Conservation (phyloP, 2,797 vertebrate genomes). For the Pseudocheirus occidentalis region DNA sequence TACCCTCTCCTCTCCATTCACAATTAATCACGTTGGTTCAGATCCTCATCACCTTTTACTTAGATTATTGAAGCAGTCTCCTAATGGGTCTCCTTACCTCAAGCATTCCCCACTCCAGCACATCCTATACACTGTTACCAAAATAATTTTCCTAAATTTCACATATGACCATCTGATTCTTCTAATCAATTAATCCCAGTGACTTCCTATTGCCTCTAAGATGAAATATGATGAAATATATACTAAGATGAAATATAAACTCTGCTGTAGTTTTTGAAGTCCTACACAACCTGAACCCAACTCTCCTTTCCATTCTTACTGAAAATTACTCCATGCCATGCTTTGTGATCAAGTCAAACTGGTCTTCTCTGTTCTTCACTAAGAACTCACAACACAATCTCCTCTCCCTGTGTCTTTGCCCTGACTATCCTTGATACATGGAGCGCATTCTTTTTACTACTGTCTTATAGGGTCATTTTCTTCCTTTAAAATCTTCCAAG, state of each 20-base stretch:
- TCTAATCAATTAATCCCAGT: not conserved
- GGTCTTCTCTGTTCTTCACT: not conserved
- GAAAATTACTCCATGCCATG: not conserved
- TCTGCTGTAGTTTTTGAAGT: not conserved
- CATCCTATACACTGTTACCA: too few relatives aligned
- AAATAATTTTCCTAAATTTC: too few relatives aligned
- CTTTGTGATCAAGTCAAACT: not conserved
- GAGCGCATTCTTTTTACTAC: not conserved
- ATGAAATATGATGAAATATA: too few relatives aligned
- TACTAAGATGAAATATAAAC: not conserved
- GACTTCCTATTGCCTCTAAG: not conserved
- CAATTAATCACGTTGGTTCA: not conserved
- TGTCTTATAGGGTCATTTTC: not conserved
- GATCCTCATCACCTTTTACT: not conserved
- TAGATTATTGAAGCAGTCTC: not conserved
- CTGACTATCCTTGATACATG: not conserved
- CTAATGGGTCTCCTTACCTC: not conserved
- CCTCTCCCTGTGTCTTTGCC: not conserved
- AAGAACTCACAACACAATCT: not conserved
- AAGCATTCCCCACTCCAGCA: not conserved
- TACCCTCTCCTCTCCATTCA: not conserved
- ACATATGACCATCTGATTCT: too few relatives aligned
- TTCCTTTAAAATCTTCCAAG: not conserved
- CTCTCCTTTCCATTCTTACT: not conserved
- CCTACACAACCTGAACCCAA: not conserved